Conservation (phyloP, 2,113 vertebrate species). For the Coturnix japonica region DNA sequence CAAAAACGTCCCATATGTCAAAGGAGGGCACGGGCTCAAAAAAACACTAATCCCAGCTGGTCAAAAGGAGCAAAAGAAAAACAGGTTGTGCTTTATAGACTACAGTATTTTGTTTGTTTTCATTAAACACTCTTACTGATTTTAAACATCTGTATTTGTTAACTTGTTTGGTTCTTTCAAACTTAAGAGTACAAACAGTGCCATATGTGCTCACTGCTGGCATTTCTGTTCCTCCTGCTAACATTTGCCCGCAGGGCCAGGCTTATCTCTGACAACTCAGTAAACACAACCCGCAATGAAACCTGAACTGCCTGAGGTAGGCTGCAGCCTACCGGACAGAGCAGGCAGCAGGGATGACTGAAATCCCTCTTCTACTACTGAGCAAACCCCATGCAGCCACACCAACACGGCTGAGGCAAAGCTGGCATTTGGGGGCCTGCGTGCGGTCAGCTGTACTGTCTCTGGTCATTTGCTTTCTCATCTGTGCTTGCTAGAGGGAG, state of each 20-base stretch:
- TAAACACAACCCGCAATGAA: background rate
- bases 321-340: background rate
- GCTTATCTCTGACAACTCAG: conserved; percentile 39
- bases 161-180: conserved; percentile 68
- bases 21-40: conserved; percentile 50
- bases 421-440: background rate
- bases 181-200: conserved; percentile 70
- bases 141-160: conserved; percentile 76
- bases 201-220: conserved; percentile 73
- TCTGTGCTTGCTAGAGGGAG: background rate
- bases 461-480: background rate
- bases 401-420: background rate
- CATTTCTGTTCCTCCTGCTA: conserved; percentile 39
- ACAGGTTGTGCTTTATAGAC: conserved; percentile 70
- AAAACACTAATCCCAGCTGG: conserved; percentile 64
- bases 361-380: background rate
- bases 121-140: conserved; percentile 76
- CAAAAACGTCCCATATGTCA: conserved; percentile 49
- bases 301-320: background rate
- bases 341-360: background rate
- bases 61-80: conserved; percentile 71
- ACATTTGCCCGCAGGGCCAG: conserved; percentile 11
- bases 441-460: background rate
- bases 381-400: fast-evolving
- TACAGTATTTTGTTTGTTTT: conserved; percentile 75